Evolutionary conservation across 2,113 vertebrate species (phyloP).

Genomic region (Eulacestoma nigropectus): DNA sequence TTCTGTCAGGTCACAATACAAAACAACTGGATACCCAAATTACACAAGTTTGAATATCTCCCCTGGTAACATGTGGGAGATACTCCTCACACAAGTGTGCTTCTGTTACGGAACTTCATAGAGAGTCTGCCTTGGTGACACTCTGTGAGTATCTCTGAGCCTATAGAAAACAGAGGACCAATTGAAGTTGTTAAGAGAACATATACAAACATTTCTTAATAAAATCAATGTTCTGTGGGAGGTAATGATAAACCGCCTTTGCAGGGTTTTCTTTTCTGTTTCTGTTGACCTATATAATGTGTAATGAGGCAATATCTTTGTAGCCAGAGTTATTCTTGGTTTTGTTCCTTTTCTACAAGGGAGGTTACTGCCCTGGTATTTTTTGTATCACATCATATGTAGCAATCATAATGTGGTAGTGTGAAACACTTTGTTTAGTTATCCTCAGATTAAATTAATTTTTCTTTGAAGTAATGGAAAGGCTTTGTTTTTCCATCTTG

Average conservation of each 20-base stretch:
- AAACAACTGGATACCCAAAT: background rate
- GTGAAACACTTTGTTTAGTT: background rate
- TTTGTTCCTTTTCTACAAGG: background rate
- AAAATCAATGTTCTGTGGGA: background rate
- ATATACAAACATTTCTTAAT: background rate
- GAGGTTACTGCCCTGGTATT: background rate
- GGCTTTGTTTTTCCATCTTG: background rate
- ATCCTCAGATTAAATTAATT: background rate
- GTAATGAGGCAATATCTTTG: background rate
- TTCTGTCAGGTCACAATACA: background rate
- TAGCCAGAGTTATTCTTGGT: background rate
- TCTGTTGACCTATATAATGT: background rate
- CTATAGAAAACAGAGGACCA: background rate
- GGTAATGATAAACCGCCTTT: background rate
- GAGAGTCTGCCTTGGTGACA: background rate
- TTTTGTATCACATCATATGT: background rate
- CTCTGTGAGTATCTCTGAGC: background rate
- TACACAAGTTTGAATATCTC: background rate
- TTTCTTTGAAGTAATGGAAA: background rate
- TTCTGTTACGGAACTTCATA: background rate
- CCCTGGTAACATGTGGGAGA: background rate
- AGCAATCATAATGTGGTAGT: background rate
- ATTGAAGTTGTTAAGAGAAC: background rate
- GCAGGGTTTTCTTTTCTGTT: background rate
- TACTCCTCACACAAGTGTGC: rapidly evolving